phyloP scores from a whole-genome alignment of 2,113 vertebrate species.

The Actenoides lindsayi region DNA sequence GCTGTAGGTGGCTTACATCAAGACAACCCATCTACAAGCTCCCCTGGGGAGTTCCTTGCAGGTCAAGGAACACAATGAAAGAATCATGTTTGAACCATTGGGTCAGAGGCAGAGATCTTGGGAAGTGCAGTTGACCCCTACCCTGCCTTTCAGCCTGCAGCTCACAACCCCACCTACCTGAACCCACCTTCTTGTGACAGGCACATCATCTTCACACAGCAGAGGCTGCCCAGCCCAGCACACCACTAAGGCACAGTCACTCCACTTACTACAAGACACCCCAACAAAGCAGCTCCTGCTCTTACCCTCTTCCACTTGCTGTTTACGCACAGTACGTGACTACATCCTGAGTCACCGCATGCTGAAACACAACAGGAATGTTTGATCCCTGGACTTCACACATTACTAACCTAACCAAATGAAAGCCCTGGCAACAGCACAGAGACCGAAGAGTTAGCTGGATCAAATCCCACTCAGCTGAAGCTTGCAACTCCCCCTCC shows the following conservation, averaged over 20 bases:
- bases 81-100: neutral
- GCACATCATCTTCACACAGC: neutral
- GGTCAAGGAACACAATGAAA: neutral
- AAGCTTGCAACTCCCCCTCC: conserved; percentile 31
- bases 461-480: conserved; percentile 16
- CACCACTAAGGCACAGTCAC: neutral
- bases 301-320: neutral
- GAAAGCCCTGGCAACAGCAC: conserved; percentile 31
- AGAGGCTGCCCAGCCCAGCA: neutral
- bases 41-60: neutral
- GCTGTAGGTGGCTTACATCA: neutral
- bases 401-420: neutral
- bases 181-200: neutral
- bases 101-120: neutral
- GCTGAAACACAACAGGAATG: conserved; percentile 21
- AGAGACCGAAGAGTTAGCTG: conserved; percentile 30
- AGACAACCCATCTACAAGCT: neutral
- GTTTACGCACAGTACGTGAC: conserved; percentile 39
- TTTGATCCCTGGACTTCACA: conserved; percentile 51
- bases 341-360: conserved; percentile 28
- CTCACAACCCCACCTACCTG: neutral
- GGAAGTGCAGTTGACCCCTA: neutral
- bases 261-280: neutral
- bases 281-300: neutral
- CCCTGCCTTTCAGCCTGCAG: neutral